phyloP scores from a whole-genome alignment of 2,888 invertebrate species.

The Nudaria mundana region DNA sequence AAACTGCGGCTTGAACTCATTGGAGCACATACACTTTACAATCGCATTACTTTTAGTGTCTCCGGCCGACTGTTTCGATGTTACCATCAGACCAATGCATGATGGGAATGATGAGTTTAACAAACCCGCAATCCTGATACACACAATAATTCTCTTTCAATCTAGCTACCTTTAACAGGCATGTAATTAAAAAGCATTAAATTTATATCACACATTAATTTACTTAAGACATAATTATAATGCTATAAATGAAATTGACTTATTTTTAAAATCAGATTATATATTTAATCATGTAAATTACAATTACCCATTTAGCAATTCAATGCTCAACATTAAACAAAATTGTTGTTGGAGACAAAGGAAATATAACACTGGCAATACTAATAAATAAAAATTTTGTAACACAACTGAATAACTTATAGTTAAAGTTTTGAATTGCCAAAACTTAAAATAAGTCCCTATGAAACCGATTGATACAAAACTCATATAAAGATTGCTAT shows the following conservation, averaged over 20 bases:
- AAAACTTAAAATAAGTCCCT: slow-evolving; percentile 80
- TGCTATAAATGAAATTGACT: slow-evolving; percentile 32
- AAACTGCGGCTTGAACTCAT: no score
- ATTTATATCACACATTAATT: slow-evolving; percentile 75
- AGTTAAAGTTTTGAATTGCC: slow-evolving; percentile 79
- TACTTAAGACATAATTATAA: slow-evolving; percentile 48
- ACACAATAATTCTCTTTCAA: slow-evolving; percentile 48
- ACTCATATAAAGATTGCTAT: slow-evolving; percentile 39
- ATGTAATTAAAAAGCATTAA: slow-evolving; percentile 59
- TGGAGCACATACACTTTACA: no score
- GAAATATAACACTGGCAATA: slow-evolving; percentile 55
- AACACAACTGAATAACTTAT: slow-evolving; percentile 78
- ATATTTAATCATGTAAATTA: slow-evolving; percentile 40
- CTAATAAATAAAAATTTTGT: slow-evolving; percentile 69
- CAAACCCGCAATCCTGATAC: no score
- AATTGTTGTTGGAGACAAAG: slow-evolving; percentile 61
- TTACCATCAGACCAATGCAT: no score
- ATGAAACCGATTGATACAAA: slow-evolving; percentile 58
- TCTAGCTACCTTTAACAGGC: slow-evolving; percentile 71
- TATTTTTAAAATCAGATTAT: slow-evolving; percentile 37
- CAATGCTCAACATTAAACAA: slow-evolving; percentile 42
- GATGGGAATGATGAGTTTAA: no score
- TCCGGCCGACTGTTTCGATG: no score
- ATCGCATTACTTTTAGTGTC: no score
- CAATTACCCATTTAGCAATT: slow-evolving; percentile 56